phyloP scores from a whole-genome alignment of 2,113 vertebrate genomes.

The Myiozetetes cayanensis region DNA sequence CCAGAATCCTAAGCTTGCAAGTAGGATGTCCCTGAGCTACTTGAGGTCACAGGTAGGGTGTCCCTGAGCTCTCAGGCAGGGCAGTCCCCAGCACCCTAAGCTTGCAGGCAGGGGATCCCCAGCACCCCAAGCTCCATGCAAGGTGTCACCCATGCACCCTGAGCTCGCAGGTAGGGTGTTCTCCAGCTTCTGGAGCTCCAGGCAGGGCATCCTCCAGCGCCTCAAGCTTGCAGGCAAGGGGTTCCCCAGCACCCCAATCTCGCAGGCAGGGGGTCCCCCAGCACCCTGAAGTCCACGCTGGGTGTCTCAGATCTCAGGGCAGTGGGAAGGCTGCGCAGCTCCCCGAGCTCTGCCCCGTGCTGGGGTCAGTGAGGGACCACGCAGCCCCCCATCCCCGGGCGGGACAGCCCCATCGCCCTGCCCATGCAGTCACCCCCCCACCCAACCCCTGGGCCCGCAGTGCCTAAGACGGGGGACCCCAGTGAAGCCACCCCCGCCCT shows the following conservation, averaged over 20 bases:
- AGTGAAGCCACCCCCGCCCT: fast-evolving
- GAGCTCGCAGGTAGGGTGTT: background rate
- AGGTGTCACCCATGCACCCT: background rate
- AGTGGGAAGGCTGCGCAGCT: background rate
- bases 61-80: background rate
- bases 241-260: background rate
- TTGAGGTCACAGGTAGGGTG: background rate
- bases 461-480: no score
- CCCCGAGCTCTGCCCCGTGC: background rate
- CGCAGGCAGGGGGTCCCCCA: background rate
- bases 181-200: background rate
- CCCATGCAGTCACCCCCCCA: background rate
- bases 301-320: background rate
- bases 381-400: background rate
- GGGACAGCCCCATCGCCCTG: background rate
- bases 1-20: background rate
- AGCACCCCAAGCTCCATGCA: no score
- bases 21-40: background rate
- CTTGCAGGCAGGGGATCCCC: background rate
- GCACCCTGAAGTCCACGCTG: background rate
- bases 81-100: background rate
- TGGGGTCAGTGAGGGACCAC: fast-evolving
- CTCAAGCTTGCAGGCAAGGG: background rate
- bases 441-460: background rate
- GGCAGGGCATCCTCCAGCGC: background rate